Conservation (phyloP, 1,140 invertebrate species). For the Pentalonia nigronervosa region DNA sequence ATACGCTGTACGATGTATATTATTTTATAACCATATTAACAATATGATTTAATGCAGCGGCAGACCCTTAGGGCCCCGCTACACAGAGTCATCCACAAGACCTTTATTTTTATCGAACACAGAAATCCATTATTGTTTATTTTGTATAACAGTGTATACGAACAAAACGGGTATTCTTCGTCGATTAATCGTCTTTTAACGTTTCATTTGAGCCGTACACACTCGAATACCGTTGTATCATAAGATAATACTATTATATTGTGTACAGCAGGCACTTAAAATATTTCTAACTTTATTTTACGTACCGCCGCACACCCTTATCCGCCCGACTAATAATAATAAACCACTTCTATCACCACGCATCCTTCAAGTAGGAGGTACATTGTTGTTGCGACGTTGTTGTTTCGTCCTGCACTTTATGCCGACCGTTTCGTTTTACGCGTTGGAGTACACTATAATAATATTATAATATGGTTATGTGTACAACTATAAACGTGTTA, state of each 20-base stretch:
- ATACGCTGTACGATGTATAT: background rate
- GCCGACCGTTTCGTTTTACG: background rate
- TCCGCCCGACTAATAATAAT: background rate
- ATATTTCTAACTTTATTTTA: background rate
- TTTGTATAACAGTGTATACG: background rate
- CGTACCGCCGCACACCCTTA: background rate
- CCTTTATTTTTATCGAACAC: conserved; percentile 3
- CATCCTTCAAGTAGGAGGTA: background rate
- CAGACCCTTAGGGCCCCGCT: background rate
- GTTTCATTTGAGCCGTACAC: background rate
- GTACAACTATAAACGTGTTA: background rate
- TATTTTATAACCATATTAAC: background rate
- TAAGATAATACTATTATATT: background rate
- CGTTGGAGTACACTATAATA: background rate
- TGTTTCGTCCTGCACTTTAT: background rate
- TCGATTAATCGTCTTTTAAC: background rate
- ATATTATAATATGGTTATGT: background rate
- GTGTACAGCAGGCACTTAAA: background rate
- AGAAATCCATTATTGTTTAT: conserved; percentile 8
- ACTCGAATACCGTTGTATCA: background rate
- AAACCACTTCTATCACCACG: background rate
- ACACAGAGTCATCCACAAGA: background rate
- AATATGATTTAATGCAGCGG: background rate
- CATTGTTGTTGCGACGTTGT: background rate
- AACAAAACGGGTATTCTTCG: background rate